phyloP scores from a whole-genome alignment of 2,888 invertebrate genomes.

The Phasia obesa region DNA sequence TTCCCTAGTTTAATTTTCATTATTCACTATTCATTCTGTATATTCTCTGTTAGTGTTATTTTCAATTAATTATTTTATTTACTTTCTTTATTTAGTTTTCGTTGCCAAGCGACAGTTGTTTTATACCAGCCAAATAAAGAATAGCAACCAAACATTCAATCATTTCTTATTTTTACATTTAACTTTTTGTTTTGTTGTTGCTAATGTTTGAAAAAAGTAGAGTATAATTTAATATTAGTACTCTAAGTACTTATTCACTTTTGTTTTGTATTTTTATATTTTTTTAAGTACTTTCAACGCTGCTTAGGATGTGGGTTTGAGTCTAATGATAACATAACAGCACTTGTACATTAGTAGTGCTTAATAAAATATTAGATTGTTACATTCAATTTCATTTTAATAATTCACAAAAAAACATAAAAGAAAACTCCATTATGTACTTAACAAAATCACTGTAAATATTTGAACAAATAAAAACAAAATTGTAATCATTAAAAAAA shows the following conservation, averaged over 20 bases:
- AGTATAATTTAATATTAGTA: not conserved
- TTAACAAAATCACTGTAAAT: too few relatives aligned
- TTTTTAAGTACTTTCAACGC: not conserved
- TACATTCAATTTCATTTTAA: not conserved
- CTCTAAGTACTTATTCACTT: not conserved
- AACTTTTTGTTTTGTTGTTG: not conserved
- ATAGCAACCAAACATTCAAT: not conserved
- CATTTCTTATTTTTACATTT: not conserved
- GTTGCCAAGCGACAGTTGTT: not conserved
- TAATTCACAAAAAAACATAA: too few relatives aligned
- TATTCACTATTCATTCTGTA: too few relatives aligned
- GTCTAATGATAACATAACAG: not conserved
- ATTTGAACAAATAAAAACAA: too few relatives aligned
- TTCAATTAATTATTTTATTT: not conserved
- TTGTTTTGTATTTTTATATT: not conserved
- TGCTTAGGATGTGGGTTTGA: not conserved
- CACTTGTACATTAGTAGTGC: not conserved
- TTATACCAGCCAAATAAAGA: not conserved
- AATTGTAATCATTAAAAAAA: too few relatives aligned
- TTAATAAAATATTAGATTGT: not conserved
- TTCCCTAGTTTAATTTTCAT: too few relatives aligned
- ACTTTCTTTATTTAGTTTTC: not conserved
- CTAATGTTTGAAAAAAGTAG: not conserved
- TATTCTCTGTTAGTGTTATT: not conserved
- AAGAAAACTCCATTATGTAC: too few relatives aligned